phyloP scores from a whole-genome alignment of 2,888 invertebrate genomes.

The Plebejus argus region DNA sequence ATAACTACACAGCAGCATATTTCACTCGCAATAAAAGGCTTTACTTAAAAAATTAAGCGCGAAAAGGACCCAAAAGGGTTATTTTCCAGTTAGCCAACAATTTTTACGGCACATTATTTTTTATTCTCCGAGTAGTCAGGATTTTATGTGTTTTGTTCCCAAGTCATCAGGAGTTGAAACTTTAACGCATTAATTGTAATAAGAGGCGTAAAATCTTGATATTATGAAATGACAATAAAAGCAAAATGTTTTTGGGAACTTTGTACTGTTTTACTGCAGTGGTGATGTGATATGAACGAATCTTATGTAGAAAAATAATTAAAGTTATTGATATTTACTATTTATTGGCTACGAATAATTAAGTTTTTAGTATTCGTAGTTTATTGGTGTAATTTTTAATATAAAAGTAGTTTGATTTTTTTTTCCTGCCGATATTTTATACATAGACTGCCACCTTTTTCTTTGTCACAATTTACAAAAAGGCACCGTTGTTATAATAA shows the following conservation, averaged over 20 bases:
- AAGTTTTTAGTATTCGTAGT: no score
- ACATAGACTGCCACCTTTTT: no score
- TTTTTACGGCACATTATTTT: slow-evolving; percentile 12
- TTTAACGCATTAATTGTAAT: not conserved
- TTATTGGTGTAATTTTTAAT: no score
- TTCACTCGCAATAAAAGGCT: not conserved
- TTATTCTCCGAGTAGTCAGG: not conserved
- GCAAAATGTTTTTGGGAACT: not conserved
- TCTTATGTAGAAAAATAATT: not conserved
- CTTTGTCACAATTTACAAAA: no score
- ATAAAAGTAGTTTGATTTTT: no score
- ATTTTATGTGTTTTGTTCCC: not conserved
- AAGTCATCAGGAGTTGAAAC: not conserved
- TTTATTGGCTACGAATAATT: no score
- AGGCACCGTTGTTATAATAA: no score
- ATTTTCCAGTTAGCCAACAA: not conserved
- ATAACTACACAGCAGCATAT: not conserved
- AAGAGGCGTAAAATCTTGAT: not conserved
- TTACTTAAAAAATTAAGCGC: not conserved
- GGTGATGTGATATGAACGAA: not conserved
- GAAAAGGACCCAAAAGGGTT: not conserved
- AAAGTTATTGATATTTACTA: no score
- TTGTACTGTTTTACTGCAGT: not conserved
- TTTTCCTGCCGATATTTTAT: no score
- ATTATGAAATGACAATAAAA: not conserved